These are phyloP conservation scores for Stomorhina lunata DNA, from an alignment of 2,888 invertebrate species.

Conservation along the genomic window DNA sequence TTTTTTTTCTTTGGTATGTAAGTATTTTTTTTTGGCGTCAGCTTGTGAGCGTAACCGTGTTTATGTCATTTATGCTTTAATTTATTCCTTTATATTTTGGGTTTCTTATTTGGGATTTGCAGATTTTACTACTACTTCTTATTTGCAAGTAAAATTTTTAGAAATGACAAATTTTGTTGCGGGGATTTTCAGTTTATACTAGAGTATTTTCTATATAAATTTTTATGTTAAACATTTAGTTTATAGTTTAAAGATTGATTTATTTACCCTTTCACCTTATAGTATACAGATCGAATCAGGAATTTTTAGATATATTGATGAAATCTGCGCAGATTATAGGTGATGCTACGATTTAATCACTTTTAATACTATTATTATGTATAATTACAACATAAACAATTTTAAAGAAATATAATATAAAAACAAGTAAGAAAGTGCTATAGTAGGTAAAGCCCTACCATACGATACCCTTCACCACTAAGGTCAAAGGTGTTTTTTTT, in stretches of 20 bases:
- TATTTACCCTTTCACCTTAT: no score
- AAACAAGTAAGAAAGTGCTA: no score
- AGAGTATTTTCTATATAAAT: neutral
- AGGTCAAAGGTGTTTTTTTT: no score
- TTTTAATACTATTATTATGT: no score
- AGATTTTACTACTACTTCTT: conserved; percentile 1
- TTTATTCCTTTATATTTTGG: conserved; percentile 45
- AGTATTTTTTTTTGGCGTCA: conserved; percentile 63
- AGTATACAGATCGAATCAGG: no score
- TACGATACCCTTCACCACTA: no score
- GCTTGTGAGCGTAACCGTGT: conserved; percentile 66
- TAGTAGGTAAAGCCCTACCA: no score
- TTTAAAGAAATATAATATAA: no score
- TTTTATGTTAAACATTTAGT: neutral
- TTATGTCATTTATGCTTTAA: conserved; percentile 58
- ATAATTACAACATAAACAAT: no score
- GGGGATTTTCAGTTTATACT: neutral
- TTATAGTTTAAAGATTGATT: neutral
- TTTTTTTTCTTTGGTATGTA: conserved; percentile 4
- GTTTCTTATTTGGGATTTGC: conserved; percentile 30
- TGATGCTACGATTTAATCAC: no score
- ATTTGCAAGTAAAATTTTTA: neutral
- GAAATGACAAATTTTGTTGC: neutral
- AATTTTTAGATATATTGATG: no score
- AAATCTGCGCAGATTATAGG: no score